These are phyloP conservation scores for Mimachlamys varia DNA, from an alignment of 2,888 invertebrate species.

Conservation along the genomic window DNA sequence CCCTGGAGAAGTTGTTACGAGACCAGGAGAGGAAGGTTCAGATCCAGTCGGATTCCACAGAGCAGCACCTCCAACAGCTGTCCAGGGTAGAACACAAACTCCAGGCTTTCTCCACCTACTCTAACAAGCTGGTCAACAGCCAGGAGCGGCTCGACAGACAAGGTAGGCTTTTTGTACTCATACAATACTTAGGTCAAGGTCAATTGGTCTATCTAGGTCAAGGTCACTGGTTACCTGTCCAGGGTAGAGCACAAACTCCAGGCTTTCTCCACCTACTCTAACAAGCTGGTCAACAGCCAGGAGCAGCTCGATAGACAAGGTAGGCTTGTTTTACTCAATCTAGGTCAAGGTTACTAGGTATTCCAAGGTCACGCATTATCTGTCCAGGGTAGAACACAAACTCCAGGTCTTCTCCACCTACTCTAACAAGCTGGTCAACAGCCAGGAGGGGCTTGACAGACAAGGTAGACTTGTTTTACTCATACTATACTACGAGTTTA, in stretches of 20 bases:
- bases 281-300: slow-evolving; percentile 60
- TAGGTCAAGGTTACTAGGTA: too few relatives aligned
- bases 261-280: slow-evolving; percentile 55
- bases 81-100: slow-evolving; percentile 64
- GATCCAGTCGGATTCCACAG: slow-evolving; percentile 61
- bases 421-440: slow-evolving; percentile 58
- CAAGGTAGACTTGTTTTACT: slow-evolving; percentile 64
- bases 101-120: slow-evolving; percentile 53
- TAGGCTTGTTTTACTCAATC: slow-evolving; percentile 55
- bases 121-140: slow-evolving; percentile 57
- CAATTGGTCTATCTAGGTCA: too few relatives aligned
- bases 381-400: slow-evolving; percentile 25
- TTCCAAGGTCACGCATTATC: too few relatives aligned
- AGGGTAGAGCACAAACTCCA: slow-evolving; percentile 63
- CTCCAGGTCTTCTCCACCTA: slow-evolving; percentile 54
- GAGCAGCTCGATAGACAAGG: slow-evolving; percentile 66
- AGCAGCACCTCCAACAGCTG: slow-evolving; percentile 67
- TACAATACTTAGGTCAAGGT: background rate
- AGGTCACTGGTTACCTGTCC: slow-evolving; percentile 7
- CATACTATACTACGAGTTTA: too few relatives aligned
- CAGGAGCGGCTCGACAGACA: slow-evolving; percentile 65
- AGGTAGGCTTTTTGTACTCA: slow-evolving; percentile 62
- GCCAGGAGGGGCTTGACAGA: slow-evolving; percentile 62
- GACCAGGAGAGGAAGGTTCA: slow-evolving; percentile 69
- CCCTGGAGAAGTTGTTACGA: slow-evolving; percentile 67